phyloP scores from a whole-genome alignment of 2,113 vertebrate species.

The Callocephalon fimbriatum region DNA sequence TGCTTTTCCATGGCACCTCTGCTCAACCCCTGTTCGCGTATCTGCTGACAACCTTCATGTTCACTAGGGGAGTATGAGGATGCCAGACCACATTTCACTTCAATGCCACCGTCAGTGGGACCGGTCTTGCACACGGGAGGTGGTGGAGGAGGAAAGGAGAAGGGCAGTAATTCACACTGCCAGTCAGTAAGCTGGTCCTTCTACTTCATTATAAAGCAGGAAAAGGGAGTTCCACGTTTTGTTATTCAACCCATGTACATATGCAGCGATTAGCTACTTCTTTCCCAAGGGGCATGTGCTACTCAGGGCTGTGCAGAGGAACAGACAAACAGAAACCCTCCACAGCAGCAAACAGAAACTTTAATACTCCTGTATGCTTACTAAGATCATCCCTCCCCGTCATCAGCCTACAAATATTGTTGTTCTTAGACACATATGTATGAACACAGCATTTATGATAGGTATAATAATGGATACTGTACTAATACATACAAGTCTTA shows the following conservation, averaged over 20 bases:
- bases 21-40: fast-evolving
- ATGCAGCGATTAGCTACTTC: not conserved
- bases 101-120: not conserved
- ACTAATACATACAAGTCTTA: not conserved
- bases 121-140: fast-evolving
- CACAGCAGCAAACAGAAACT: not conserved
- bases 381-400: not conserved
- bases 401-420: not conserved
- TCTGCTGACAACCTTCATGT: fast-evolving
- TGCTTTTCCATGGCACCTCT: not conserved
- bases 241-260: not conserved
- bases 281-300: fast-evolving
- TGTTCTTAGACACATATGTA: not conserved
- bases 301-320: not conserved
- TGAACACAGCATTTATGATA: not conserved
- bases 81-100: fast-evolving
- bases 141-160: not conserved
- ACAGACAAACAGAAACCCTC: not conserved
- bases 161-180: not conserved
- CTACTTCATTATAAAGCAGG: not conserved
- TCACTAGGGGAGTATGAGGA: fast-evolving
- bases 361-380: not conserved
- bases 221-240: not conserved
- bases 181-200: not conserved
- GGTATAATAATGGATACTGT: not conserved